These are phyloP conservation scores for Oscheius myriophilus DNA, from an alignment of 2,888 invertebrate genomes.

Conservation along the genomic window DNA sequence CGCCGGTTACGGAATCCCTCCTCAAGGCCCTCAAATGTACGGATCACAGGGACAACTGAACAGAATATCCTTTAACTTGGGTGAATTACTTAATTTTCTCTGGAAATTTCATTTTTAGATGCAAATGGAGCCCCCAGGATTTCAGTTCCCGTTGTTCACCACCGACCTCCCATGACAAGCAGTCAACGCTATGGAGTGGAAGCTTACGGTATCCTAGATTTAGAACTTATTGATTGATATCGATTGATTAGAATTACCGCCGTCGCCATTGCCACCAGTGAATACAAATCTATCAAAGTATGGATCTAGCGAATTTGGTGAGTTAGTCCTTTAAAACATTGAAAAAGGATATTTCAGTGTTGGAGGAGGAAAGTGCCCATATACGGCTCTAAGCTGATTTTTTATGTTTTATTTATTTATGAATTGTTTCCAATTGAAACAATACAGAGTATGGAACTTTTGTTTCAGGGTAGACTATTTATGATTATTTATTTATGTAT, in stretches of 20 bases:
- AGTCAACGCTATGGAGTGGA: constrained; percentile 27
- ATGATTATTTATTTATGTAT: too few relatives aligned
- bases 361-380: constrained; percentile 27
- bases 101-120: constrained; percentile 4
- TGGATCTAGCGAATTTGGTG: constrained; percentile 22
- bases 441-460: too few relatives aligned
- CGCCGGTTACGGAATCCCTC: constrained; percentile 15
- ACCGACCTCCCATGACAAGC: constrained; percentile 11
- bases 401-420: too few relatives aligned
- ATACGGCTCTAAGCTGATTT: constrained; percentile 10
- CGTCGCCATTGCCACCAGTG: constrained; percentile 16
- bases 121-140: constrained; percentile 13
- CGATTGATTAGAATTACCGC: constrained; percentile 12
- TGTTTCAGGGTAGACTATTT: too few relatives aligned
- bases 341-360: constrained; percentile 7
- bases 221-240: neutral
- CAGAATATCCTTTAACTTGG: constrained; percentile 13
- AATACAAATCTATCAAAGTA: constrained; percentile 14
- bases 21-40: constrained; percentile 6
- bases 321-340: neutral
- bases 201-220: constrained; percentile 15
- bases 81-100: neutral
- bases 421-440: too few relatives aligned
- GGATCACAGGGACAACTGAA: constrained; percentile 19
- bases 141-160: neutral